Conservation (phyloP, 2,888 invertebrate species). For the Sicus ferrugineus region DNA sequence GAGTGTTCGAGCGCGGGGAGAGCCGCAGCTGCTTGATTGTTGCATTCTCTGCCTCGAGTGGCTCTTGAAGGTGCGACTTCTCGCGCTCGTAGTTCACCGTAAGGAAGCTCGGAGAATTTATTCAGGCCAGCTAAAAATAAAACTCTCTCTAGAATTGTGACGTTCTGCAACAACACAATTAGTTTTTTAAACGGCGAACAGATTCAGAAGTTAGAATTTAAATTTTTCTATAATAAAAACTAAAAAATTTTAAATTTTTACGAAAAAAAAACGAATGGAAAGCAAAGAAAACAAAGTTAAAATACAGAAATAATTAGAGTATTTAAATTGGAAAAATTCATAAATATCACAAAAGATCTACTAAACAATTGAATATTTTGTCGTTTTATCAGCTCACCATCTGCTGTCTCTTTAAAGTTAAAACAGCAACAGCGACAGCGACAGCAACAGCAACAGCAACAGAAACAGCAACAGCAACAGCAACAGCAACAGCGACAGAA, state of each 20-base stretch:
- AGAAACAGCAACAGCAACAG: too few species aligned
- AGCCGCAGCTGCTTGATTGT: conserved; percentile 1
- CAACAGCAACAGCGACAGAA: too few species aligned
- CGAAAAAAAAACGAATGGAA: background rate
- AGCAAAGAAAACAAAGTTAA: background rate
- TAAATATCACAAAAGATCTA: too few species aligned
- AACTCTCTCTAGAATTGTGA: background rate
- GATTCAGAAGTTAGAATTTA: background rate
- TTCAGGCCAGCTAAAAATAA: background rate
- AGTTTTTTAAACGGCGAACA: background rate
- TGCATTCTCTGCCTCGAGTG: background rate
- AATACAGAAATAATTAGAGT: background rate
- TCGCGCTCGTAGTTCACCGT: background rate
- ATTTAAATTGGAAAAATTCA: too few species aligned
- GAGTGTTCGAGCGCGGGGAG: background rate
- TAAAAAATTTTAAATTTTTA: too few species aligned
- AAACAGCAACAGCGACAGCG: too few species aligned
- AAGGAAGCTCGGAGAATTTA: conserved; percentile 16
- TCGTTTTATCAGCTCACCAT: too few species aligned
- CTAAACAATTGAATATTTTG: too few species aligned
- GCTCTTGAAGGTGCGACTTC: background rate
- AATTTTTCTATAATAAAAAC: background rate
- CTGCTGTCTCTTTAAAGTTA: too few species aligned
- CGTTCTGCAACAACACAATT: background rate
- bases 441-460: too few species aligned